These are phyloP conservation scores for Champsocephalus esox DNA, from an alignment of 2,797 vertebrate genomes.

Conservation along the genomic window DNA sequence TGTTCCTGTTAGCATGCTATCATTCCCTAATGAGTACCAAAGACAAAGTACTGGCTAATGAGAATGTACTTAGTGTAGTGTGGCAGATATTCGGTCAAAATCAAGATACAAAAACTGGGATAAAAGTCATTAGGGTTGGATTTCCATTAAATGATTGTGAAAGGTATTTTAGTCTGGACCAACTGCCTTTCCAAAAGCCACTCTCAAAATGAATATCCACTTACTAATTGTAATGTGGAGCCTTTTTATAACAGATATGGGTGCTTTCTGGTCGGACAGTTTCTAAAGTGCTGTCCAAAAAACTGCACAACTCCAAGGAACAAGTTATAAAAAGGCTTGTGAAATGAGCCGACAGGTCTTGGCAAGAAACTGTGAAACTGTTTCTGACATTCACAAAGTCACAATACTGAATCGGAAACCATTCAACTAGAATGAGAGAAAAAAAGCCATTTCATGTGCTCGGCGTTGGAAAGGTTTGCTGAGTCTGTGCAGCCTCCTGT, in stretches of 20 bases:
- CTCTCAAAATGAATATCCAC: not conserved
- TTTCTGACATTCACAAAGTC: conserved; percentile 38
- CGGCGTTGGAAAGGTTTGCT: conserved; percentile 43
- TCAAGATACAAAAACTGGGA: too few species aligned
- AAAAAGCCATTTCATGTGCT: conserved; percentile 30
- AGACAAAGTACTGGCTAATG: not conserved
- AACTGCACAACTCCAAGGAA: conserved; percentile 11
- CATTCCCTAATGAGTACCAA: not conserved
- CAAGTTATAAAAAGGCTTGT: not conserved
- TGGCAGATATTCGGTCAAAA: not conserved
- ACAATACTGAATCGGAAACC: conserved; percentile 21
- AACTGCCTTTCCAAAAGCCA: not conserved
- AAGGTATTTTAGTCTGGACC: not conserved
- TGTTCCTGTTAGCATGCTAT: too few species aligned
- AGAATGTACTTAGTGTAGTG: not conserved
- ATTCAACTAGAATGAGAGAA: conserved; percentile 27
- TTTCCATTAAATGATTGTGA: not conserved
- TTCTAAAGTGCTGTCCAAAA: not conserved
- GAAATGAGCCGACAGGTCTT: conserved; percentile 19
- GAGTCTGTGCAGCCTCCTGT: conserved; percentile 56
- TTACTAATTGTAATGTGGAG: not conserved
- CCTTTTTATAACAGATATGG: not conserved
- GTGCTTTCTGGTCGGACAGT: not conserved
- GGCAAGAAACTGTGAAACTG: conserved; percentile 18
- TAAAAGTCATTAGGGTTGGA: too few species aligned